phyloP scores from a whole-genome alignment of 2,113 vertebrate species.

The Pimephales promelas region DNA sequence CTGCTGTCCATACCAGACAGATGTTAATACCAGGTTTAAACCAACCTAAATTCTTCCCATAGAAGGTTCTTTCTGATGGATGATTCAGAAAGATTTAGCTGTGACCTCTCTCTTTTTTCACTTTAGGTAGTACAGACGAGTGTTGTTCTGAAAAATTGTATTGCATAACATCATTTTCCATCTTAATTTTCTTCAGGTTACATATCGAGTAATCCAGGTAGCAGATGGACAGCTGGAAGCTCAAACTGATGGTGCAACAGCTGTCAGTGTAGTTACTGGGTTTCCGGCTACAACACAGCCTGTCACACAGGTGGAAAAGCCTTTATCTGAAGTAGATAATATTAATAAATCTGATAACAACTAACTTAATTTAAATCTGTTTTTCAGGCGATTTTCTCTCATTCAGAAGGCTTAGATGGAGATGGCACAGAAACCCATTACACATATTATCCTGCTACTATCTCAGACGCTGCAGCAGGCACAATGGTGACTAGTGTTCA shows the following conservation, averaged over 20 bases:
- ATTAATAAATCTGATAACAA: neutral
- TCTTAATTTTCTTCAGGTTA: slow-evolving; percentile 76
- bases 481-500: slow-evolving; percentile 81
- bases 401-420: slow-evolving; percentile 75
- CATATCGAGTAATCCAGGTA: slow-evolving; percentile 93
- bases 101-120: neutral
- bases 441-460: slow-evolving; percentile 78
- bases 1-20: neutral
- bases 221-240: slow-evolving; percentile 90
- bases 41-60: neutral
- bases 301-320: slow-evolving; percentile 83
- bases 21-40: slow-evolving; percentile 8
- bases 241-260: slow-evolving; percentile 84
- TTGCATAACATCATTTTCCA: neutral
- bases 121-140: neutral
- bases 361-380: neutral
- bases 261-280: slow-evolving; percentile 85
- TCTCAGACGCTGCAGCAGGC: slow-evolving; percentile 73
- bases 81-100: neutral
- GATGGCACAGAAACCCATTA: slow-evolving; percentile 77
- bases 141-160: neutral
- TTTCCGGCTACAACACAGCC: slow-evolving; percentile 84
- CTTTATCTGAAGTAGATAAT: neutral
- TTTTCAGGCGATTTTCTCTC: slow-evolving; percentile 77
- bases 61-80: neutral